A percentile compares a stretch with the other conserved stretches of the same genome.
These are phyloP conservation scores for Loris lydekkerianus DNA, from an alignment of 2,797 vertebrate species.

Conservation along the genomic window DNA sequence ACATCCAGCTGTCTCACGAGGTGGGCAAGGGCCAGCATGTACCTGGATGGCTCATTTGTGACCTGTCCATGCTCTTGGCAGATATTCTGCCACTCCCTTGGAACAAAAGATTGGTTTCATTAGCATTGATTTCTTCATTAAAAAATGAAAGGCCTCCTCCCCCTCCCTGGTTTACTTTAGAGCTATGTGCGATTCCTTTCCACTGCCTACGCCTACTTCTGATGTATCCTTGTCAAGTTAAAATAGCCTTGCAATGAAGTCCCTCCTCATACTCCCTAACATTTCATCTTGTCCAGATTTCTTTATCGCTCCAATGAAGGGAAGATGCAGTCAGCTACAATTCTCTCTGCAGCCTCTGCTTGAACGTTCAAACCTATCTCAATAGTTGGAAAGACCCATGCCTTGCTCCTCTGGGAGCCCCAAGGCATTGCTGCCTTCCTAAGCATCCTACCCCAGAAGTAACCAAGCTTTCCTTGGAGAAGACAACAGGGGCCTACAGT, in stretches of 20 bases:
- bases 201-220: neutral
- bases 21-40: no score
- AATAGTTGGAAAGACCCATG: neutral
- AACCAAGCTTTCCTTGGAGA: neutral
- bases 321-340: neutral
- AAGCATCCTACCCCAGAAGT: neutral
- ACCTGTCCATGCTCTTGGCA: neutral
- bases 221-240: neutral
- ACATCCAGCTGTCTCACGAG: neutral
- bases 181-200: neutral
- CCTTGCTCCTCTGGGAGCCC: neutral
- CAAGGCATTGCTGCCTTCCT: neutral
- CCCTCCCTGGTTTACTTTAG: neutral
- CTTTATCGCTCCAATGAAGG: neutral
- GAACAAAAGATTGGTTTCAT: neutral
- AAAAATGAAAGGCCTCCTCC: neutral
- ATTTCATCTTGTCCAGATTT: neutral
- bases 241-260: neutral
- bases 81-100: neutral
- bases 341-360: neutral
- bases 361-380: neutral
- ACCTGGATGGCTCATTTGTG: neutral
- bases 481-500: neutral
- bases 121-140: neutral
- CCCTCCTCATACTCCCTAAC: neutral